Base-by-base conservation (phyloP, 2,113 vertebrate species). In the Cinclus cinclus region DNA sequence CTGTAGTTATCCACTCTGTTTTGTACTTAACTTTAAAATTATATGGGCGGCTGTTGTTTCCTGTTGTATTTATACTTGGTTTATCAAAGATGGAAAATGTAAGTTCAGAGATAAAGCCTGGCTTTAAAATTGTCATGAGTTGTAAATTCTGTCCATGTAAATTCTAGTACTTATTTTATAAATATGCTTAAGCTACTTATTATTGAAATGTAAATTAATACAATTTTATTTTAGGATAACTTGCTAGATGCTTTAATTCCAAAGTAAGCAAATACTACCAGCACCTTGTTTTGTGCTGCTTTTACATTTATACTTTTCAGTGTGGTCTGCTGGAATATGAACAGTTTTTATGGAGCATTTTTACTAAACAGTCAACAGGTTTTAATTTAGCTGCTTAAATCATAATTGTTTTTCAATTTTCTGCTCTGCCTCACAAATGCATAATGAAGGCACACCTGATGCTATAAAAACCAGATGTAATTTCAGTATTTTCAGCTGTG, bases 351-450 rank as follows among this genome's bases (percentile, higher is more conserved):
- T 90, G 56, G 76, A 88, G n/a, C 37, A 71, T 79, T 97, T 96
- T 87, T 89, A 28, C 93, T 89, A 56, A 95, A 77, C 59, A 93
- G 90, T 84, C 46, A 33, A 93, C 89, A 92, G 95, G 82, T 85
- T 95, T 96, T 92, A 77, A 95, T 97, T 94, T 96, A 60, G 87
- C 68, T 70, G 94, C 97, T 83, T 94, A 88, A 94, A 91, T 94
- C 68, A 84, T 68, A 92, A 92, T 90, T 94, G 89, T 65, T 91
- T 95, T 85, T 91, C 82, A 79, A 55, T 96, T 96, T 94, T 92
- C 94, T 89, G 86, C 95, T 87, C 85, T 94, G 64, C 70, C 75
- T 90, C 91, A 67, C 94, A 81, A 73, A 64, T 25, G 49, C 63
- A 13, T 94, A 94, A 96, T 79, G 95, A 95, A 78, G 67, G 91